Evolutionary conservation across 2,113 vertebrate species (phyloP).

Genomic region (Ictidomys tridecemlineatus): DNA sequence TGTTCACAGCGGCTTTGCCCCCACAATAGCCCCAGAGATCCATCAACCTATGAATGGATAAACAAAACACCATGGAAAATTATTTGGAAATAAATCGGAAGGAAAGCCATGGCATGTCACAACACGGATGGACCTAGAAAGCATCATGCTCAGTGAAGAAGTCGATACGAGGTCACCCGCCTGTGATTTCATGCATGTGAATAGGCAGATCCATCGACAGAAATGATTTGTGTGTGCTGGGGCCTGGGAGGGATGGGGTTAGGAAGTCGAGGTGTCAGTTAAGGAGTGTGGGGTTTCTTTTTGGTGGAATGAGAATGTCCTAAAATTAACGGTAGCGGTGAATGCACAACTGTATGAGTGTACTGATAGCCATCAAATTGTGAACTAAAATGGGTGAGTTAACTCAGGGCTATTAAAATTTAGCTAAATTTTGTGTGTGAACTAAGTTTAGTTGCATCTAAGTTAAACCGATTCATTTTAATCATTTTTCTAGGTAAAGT

Average conservation of each 20-base stretch:
- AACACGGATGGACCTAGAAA: accelerated
- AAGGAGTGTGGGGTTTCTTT: background rate
- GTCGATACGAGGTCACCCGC: background rate
- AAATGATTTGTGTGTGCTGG: no score
- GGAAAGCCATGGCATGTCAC: accelerated
- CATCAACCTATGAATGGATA: background rate
- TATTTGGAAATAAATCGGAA: background rate
- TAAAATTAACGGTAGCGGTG: background rate
- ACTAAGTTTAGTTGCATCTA: background rate
- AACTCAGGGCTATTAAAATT: background rate
- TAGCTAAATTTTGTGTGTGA: background rate
- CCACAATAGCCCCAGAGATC: no score
- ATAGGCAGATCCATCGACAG: no score
- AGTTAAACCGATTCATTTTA: background rate
- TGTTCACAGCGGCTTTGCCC: no score
- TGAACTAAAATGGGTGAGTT: background rate
- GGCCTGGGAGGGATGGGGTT: background rate
- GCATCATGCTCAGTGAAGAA: background rate
- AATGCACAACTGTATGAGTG: no score
- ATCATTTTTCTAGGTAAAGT: background rate
- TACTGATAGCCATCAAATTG: background rate
- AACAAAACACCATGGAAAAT: background rate
- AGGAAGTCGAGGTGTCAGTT: background rate
- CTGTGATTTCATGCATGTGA: no score
- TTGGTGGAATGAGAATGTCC: background rate